phyloP scores from a whole-genome alignment of 53 echinoderm and acorn worm genomes.

The Patiria pectinifera region DNA sequence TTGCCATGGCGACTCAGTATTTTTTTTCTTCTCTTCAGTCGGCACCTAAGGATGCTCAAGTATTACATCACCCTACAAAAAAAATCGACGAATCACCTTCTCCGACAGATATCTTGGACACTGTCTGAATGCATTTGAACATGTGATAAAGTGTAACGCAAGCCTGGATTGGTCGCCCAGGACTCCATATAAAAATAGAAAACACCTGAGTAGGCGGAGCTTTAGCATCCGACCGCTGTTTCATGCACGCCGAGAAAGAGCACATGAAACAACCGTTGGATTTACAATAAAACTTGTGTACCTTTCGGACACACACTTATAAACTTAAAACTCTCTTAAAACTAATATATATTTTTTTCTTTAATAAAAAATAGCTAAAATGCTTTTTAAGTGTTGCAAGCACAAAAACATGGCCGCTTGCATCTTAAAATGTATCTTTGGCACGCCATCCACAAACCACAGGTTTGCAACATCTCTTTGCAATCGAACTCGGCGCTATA shows the following conservation, averaged over 20 bases:
- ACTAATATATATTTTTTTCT: constrained; percentile 49
- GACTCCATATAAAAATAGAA: constrained; percentile 62
- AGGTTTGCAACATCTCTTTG: neutral
- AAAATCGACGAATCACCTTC: constrained; percentile 50
- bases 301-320: neutral
- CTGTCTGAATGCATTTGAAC: constrained; percentile 23
- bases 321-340: constrained; percentile 49
- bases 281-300: constrained; percentile 37
- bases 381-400: constrained; percentile 44
- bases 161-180: constrained; percentile 54
- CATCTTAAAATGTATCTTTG: neutral
- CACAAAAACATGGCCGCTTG: constrained; percentile 12
- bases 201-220: constrained; percentile 70
- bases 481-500: neutral
- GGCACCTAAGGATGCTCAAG: constrained; percentile 55
- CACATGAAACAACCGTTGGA: constrained; percentile 43
- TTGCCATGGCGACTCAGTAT: constrained; percentile 23
- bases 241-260: neutral
- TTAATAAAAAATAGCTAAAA: constrained; percentile 53
- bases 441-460: constrained; percentile 6
- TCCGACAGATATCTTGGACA: constrained; percentile 63
- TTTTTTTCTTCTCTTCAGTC: neutral
- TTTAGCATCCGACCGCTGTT: constrained; percentile 46
- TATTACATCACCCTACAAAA: constrained; percentile 42
- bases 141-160: constrained; percentile 10